Conservation (phyloP, 2,113 vertebrate genomes). For the Geococcyx californianus region DNA sequence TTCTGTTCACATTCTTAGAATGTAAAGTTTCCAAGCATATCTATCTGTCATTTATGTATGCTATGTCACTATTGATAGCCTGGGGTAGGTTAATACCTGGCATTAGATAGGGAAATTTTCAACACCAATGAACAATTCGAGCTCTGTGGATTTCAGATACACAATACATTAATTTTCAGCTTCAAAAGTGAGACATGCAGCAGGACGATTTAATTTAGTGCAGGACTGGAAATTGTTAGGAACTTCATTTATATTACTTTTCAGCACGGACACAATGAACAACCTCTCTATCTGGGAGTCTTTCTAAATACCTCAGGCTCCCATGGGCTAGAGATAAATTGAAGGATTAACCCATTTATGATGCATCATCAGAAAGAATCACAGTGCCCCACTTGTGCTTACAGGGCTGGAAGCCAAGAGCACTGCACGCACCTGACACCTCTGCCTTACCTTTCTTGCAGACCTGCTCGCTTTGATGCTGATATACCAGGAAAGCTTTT, state of each 20-base stretch:
- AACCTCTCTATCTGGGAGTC: background rate
- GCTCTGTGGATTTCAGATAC: background rate
- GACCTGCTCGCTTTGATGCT: background rate
- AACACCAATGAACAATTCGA: background rate
- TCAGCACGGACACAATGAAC: background rate
- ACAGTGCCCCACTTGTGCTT: background rate
- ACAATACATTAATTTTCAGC: background rate
- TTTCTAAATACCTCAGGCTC: background rate
- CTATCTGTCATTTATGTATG: background rate
- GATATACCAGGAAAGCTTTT: background rate
- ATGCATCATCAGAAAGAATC: background rate
- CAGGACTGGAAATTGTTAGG: constrained; percentile 22
- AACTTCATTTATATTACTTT: background rate
- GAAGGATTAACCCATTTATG: background rate
- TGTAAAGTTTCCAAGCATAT: background rate
- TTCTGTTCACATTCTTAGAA: background rate
- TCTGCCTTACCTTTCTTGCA: background rate
- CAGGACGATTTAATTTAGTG: background rate
- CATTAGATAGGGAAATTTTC: constrained; percentile 43
- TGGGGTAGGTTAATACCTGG: constrained; percentile 49
- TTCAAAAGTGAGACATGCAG: background rate
- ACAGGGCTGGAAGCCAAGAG: background rate
- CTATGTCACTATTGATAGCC: background rate
- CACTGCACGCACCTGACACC: background rate
- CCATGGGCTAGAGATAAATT: background rate